A percentile compares a stretch with the other conserved stretches of the same genome.
Conservation (phyloP, 2,797 vertebrate genomes). For the Miichthys miiuy region DNA sequence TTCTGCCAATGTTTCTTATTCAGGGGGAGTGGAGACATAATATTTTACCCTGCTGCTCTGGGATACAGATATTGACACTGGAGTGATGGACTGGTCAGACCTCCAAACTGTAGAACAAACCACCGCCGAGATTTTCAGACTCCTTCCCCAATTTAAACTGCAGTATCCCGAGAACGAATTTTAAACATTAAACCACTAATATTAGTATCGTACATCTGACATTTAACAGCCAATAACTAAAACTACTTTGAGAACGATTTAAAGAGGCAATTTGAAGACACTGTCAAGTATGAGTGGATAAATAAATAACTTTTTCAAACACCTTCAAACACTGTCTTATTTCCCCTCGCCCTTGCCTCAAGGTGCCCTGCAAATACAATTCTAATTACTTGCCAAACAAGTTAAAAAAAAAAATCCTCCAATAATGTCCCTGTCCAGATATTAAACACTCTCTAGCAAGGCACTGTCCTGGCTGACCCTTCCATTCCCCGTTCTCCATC, state of each 20-base stretch:
- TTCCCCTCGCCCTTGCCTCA: not conserved
- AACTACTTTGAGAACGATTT: not conserved
- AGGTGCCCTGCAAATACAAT: slow-evolving; percentile 2
- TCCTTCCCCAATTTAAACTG: not conserved
- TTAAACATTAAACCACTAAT: not conserved
- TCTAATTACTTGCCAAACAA: slow-evolving; percentile 12
- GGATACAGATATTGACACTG: slow-evolving; percentile 59
- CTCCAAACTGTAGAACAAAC: slow-evolving; percentile 37
- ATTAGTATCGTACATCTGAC: not conserved
- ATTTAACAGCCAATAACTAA: not conserved
- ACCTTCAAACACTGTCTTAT: not conserved
- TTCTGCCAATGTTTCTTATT: slow-evolving; percentile 58
- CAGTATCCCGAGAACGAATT: not conserved
- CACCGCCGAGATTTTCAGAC: slow-evolving; percentile 20
- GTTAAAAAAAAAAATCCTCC: not conserved
- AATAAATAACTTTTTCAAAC: not conserved
- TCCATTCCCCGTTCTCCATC: slow-evolving; percentile 1
- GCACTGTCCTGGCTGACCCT: slow-evolving; percentile 25
- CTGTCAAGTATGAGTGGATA: not conserved
- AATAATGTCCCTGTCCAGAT: slow-evolving; percentile 11
- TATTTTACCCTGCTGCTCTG: slow-evolving; percentile 59
- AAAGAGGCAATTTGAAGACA: not conserved
- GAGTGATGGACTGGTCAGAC: slow-evolving; percentile 50
- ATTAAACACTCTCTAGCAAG: slow-evolving; percentile 14
- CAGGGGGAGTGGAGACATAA: slow-evolving; percentile 39